Conservation (phyloP, 2,888 invertebrate species). For the Tenthredo livida region DNA sequence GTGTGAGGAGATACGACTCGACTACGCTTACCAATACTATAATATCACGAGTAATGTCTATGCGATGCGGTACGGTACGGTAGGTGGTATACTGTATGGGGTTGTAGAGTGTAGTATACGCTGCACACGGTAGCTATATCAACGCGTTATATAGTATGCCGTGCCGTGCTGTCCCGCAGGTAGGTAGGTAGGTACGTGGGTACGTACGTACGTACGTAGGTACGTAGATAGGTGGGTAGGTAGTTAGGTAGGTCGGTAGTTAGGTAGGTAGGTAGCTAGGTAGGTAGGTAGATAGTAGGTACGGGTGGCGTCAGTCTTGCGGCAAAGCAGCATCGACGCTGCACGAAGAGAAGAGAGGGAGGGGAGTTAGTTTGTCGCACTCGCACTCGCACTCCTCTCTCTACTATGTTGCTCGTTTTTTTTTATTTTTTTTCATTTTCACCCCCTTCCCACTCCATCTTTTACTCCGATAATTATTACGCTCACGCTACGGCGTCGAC, state of each 20-base stretch:
- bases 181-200: background rate
- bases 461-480: slow-evolving; percentile 47
- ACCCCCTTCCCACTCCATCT: slow-evolving; percentile 54
- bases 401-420: slow-evolving; percentile 19
- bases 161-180: background rate
- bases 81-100: background rate
- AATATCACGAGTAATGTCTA: background rate
- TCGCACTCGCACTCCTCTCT: background rate
- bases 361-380: slow-evolving; percentile 22
- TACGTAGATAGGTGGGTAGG: background rate
- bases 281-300: background rate
- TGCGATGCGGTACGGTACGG: background rate
- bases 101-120: background rate
- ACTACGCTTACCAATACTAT: background rate
- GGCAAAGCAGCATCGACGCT: slow-evolving; percentile 26
- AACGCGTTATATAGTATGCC: background rate
- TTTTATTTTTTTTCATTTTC: slow-evolving; percentile 15
- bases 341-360: slow-evolving; percentile 33
- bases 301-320: slow-evolving; percentile 36
- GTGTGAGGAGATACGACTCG: background rate
- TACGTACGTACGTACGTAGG: background rate
- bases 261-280: background rate
- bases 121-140: slow-evolving; percentile 14
- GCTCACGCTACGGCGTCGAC: slow-evolving; percentile 45
- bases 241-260: background rate